Evolutionary conservation across 2,113 vertebrate genomes (phyloP).

Genomic region (Ploceus nigricollis): DNA sequence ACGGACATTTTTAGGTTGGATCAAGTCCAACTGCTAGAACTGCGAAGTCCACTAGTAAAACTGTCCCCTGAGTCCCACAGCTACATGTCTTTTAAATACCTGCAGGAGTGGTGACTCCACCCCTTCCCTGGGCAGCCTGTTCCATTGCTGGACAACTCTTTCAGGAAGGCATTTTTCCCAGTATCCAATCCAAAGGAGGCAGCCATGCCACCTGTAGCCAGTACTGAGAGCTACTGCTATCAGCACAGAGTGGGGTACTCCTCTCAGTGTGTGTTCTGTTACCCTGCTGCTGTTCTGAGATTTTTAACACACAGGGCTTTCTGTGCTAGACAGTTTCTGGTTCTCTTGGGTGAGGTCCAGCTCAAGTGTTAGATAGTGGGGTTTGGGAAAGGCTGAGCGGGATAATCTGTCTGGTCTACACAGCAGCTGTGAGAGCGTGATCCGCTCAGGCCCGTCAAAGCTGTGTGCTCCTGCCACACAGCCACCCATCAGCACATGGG

Average conservation of each 20-base stretch:
- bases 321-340: background rate
- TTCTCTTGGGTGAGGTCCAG: background rate
- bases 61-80: background rate
- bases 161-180: background rate
- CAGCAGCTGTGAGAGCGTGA: background rate
- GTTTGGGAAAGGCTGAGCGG: background rate
- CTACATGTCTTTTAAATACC: rapidly evolving
- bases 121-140: background rate
- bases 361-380: background rate
- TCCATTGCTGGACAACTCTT: background rate
- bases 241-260: background rate
- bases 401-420: background rate
- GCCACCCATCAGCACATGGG: rapidly evolving
- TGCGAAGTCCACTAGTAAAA: background rate
- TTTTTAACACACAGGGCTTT: background rate
- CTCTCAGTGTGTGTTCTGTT: background rate
- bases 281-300: background rate
- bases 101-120: background rate
- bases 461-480: rapidly evolving
- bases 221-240: background rate
- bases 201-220: background rate
- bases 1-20: background rate
- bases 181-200: background rate
- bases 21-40: background rate
- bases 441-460: background rate